These are phyloP conservation scores for Psittacula cyanocephala DNA, from an alignment of 2,113 vertebrate genomes.

Conservation along the genomic window DNA sequence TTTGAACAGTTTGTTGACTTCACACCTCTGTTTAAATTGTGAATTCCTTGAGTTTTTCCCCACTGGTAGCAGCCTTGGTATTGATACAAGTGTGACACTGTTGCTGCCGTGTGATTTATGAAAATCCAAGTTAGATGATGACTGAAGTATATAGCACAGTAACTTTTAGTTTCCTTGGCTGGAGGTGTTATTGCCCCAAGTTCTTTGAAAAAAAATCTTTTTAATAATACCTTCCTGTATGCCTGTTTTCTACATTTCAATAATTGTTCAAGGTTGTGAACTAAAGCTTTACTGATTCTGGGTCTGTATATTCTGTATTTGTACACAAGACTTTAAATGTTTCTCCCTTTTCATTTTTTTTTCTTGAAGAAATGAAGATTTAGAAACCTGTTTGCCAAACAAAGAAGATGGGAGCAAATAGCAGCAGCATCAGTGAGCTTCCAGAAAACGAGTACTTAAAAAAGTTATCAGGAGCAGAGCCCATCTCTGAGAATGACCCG, in stretches of 20 bases:
- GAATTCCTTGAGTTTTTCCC: background rate
- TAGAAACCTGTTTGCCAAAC: conserved; percentile 39
- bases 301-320: background rate
- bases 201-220: background rate
- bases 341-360: background rate
- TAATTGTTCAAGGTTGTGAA: background rate
- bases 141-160: background rate
- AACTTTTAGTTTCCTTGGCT: background rate
- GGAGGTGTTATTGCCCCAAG: background rate
- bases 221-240: fast-evolving
- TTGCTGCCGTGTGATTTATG: background rate
- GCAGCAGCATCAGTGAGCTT: conserved; percentile 91
- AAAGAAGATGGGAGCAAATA: conserved; percentile 91
- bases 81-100: background rate
- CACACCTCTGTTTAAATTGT: background rate
- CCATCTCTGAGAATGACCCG: conserved; percentile 93
- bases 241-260: background rate
- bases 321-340: background rate
- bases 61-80: background rate
- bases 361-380: conserved; percentile 70
- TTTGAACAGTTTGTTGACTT: background rate
- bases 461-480: conserved; percentile 85
- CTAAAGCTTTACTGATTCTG: background rate
- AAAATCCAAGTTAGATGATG: background rate
- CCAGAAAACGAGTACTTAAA: conserved; percentile 90